Evolutionary conservation across 2,888 invertebrate genomes (phyloP).

Genomic region (Mayetiola destructor): DNA sequence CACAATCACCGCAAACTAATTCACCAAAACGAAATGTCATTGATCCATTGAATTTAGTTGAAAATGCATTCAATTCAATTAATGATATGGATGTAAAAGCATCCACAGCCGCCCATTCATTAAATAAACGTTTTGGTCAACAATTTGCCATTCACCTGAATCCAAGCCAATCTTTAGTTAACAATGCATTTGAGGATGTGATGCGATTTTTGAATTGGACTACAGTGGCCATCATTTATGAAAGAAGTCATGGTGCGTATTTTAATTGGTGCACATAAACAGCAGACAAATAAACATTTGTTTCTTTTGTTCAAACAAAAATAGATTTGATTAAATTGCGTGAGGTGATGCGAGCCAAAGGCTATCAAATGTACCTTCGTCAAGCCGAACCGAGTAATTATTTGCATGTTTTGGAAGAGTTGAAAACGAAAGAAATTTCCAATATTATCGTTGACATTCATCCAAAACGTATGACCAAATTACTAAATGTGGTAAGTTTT

Average conservation of each 20-base stretch:
- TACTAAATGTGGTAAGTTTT: slow-evolving; percentile 64
- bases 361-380: slow-evolving; percentile 23
- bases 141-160: slow-evolving; percentile 67
- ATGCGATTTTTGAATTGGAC: slow-evolving; percentile 75
- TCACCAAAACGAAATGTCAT: too few relatives aligned
- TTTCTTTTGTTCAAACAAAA: neutral
- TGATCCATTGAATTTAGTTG: too few relatives aligned
- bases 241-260: neutral
- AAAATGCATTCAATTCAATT: too few relatives aligned
- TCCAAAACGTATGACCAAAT: slow-evolving; percentile 52
- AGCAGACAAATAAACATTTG: neutral
- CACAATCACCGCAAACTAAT: too few relatives aligned
- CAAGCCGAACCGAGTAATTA: slow-evolving; percentile 53
- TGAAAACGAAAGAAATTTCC: slow-evolving; percentile 60
- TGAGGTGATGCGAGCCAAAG: neutral
- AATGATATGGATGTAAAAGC: too few relatives aligned
- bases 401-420: slow-evolving; percentile 58
- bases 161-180: slow-evolving; percentile 57
- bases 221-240: neutral
- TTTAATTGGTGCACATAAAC: slow-evolving; percentile 25
- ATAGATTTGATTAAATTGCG: neutral
- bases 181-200: slow-evolving; percentile 62
- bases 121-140: too few relatives aligned
- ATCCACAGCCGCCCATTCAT: too few relatives aligned
- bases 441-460: slow-evolving; percentile 65